Percentiles rank a stretch among this genome's conserved stretches.
phyloP scores from a whole-genome alignment of 2,888 invertebrate genomes.

The Philereme vetulata region DNA sequence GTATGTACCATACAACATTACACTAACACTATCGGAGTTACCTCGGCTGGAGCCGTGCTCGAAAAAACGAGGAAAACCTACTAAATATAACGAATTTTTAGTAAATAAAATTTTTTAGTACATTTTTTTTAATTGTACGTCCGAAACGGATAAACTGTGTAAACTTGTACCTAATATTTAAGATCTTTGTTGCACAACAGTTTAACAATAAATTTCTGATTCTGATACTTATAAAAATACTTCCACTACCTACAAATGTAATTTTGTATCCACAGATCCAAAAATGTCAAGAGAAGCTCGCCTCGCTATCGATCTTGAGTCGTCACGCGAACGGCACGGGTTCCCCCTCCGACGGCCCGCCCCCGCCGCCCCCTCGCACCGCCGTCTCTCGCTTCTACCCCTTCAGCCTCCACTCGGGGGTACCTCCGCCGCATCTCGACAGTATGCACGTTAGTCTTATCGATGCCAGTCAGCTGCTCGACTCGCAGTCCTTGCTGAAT shows the following conservation, averaged over 20 bases:
- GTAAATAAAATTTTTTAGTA: too few relatives aligned
- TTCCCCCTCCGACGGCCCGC: slow-evolving; percentile 22
- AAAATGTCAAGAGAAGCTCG: slow-evolving; percentile 63
- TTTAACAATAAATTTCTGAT: too few relatives aligned
- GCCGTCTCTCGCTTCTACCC: slow-evolving; percentile 73
- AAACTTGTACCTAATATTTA: too few relatives aligned
- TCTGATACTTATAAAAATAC: too few relatives aligned
- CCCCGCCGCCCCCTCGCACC: slow-evolving; percentile 22
- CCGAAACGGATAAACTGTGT: too few relatives aligned
- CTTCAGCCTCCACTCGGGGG: slow-evolving; percentile 59
- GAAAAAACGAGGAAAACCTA: too few relatives aligned
- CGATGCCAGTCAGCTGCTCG: slow-evolving; percentile 85
- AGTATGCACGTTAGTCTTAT: slow-evolving; percentile 84
- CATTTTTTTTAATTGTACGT: too few relatives aligned
- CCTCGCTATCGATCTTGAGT: slow-evolving; percentile 62
- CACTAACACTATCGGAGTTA: background rate
- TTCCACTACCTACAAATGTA: too few relatives aligned
- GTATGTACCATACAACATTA: background rate
- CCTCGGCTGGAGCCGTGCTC: too few relatives aligned
- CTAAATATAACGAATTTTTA: too few relatives aligned
- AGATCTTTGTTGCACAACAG: too few relatives aligned
- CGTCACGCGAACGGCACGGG: slow-evolving; percentile 61
- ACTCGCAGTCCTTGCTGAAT: slow-evolving; percentile 88
- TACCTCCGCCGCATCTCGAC: slow-evolving; percentile 51
- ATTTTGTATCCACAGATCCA: slow-evolving; percentile 57